Evolutionary conservation across 2,113 vertebrate genomes (phyloP), one percentile per base, ranked within the genome.

Genomic region (Dryoscopus gambensis): DNA sequence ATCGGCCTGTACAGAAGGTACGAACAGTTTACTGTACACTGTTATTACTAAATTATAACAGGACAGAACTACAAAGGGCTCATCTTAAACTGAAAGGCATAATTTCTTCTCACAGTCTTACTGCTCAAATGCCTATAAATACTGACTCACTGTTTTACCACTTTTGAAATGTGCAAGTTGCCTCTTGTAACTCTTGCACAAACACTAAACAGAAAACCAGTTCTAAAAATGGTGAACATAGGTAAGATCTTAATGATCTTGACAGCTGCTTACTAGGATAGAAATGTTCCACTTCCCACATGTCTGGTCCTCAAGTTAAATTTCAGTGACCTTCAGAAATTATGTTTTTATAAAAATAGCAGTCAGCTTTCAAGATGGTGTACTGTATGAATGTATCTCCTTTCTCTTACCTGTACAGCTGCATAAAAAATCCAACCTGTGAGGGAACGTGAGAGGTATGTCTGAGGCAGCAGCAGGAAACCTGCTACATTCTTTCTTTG

Each of bases 1-100:
- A 96, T 6, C n/a, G 89, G 67, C 90, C 93, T 73, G 49, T 94
- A 94, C 87, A 95, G 67, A 93, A 97, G 18, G 64, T 52, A 89
- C 85, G 13, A 68, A 91, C 67, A 97, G 93, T 98, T 98, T 97
- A 97, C 94, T 97, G 91, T 95, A 97, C 35, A 97, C 35, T 47
- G 64, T 53, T 89, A 87, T 75, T 82, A n/a, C 90, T 85, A 63
- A 64, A 84, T 47, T 87, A 56, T 68, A 97, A 85, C 86, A 94
- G 86, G 88, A 93, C 70, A 91, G 83, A 98, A 97, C 94, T 91
- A 89, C 81, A 87, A 95, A 95, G 53, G 57, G 62, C 53, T 28
- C 53, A 81, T 89, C 64, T 93, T 76, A 64, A 95, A 95, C 83
- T 96, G 82, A 81, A 92, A 90, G 49, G 60, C 77, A 73, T 62